Evolutionary conservation across 2,797 vertebrate genomes (phyloP).

Genomic region (Pseudotriccus pelzelni): DNA sequence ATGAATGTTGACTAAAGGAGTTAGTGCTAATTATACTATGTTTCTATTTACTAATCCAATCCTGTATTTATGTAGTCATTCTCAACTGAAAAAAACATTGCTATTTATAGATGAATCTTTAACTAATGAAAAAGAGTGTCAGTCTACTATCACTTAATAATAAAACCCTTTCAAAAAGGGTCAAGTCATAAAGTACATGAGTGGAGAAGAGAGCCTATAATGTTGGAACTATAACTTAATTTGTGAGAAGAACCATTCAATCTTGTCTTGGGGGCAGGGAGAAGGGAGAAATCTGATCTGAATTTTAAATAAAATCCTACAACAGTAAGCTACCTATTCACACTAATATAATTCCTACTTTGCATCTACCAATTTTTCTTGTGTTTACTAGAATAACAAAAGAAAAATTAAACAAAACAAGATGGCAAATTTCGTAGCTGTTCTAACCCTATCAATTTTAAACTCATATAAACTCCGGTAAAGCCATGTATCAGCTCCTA

Average conservation of each 20-base stretch:
- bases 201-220: background rate
- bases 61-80: background rate
- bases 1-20: background rate
- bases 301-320: conserved; percentile 14
- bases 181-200: background rate
- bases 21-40: background rate
- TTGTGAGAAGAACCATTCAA: background rate
- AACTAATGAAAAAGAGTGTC: background rate
- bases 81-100: background rate
- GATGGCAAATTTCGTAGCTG: background rate
- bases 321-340: background rate
- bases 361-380: background rate
- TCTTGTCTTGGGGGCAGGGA: background rate
- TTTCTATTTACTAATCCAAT: background rate
- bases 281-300: background rate
- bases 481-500: background rate
- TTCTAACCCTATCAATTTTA: conserved; percentile 26
- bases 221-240: background rate
- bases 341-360: background rate
- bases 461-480: background rate
- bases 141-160: background rate
- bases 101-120: background rate
- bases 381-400: background rate
- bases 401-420: background rate
- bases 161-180: background rate